Base-by-base conservation (phyloP, 2,113 vertebrate genomes). In the Cettia cetti region DNA sequence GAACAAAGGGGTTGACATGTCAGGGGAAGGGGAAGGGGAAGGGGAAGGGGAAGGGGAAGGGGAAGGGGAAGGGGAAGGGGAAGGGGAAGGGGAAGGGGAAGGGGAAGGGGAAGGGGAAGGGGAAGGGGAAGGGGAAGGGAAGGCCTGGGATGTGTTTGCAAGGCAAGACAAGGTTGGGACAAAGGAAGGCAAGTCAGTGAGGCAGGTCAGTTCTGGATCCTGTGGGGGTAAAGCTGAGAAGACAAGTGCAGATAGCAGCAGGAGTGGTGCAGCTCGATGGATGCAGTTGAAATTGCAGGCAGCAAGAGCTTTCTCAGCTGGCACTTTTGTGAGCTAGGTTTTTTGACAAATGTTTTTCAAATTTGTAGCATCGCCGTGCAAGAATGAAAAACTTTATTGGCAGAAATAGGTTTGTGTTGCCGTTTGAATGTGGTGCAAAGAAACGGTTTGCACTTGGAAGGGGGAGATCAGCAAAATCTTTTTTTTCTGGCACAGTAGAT, bases 401-500 rank as follows among this genome's bases (percentile, higher is more conserved):
- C 3, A 0, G 24, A 20, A 65, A 57, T 19, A 19, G n/a, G 5
- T 13, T 49, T 13, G 12, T n/a, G 53, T 21, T 50, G 31, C 53
- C 7, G 2, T 49, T 57, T 21, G 44, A 68, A 30, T 18, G 27
- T 17, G 63, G 17, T 12, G 53, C 31, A 33, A 15, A 44, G 2
- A 44, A 50, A 35, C 11, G 6, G 9, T 16, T 35, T 76, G 44
- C 4, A 13, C 31, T 1, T 35, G 37, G 53, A 31, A 31, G 20
- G 6, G 37, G 31, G 37, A 31, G 53, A 21, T 17, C 13, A 12
- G 44, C 0, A 1, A 27, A 52, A 52, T 31, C 2, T 9, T 42
- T 42, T 17, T 26, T 8, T n/a, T 6, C n/a, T 47, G 82, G 5
- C 47, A 6, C 6, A 1, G 13, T 0, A 9, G 39, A 5, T 33